Percentiles rank a stretch among this genome's conserved stretches.
Evolutionary conservation across 2,113 vertebrate species (phyloP).

Genomic region (Hippocampus zosterae): DNA sequence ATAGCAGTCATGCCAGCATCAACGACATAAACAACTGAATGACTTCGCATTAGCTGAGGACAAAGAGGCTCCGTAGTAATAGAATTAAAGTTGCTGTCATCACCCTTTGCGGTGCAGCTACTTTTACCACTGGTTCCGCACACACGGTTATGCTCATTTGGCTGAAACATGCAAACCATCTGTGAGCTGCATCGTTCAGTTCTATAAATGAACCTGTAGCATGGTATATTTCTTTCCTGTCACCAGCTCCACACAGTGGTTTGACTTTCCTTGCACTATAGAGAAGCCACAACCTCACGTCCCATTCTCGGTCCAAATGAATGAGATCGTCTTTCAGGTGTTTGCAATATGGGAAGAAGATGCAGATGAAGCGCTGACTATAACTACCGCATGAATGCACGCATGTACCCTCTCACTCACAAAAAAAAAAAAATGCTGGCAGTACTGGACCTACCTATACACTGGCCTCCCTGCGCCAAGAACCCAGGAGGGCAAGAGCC

Average conservation of each 20-base stretch:
- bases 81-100: background rate
- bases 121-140: background rate
- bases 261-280: conserved; percentile 16
- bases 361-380: background rate
- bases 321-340: background rate
- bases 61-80: background rate
- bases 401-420: background rate
- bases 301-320: conserved; percentile 2
- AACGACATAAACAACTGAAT: background rate
- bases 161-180: conserved; percentile 28
- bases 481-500: conserved; percentile 83
- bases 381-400: background rate
- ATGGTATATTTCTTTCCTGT: conserved; percentile 42
- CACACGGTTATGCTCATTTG: conserved; percentile 17
- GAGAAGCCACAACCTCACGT: conserved; percentile 22
- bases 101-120: background rate
- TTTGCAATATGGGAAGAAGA: background rate
- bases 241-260: conserved; percentile 24
- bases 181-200: conserved; percentile 27
- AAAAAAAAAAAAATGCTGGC: background rate
- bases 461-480: conserved; percentile 81
- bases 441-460: conserved; percentile 76
- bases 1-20: background rate
- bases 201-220: conserved; percentile 33
- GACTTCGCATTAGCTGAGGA: background rate